Base-by-base conservation (phyloP, 2,888 invertebrate genomes). In the Drosophila mimetica region DNA sequence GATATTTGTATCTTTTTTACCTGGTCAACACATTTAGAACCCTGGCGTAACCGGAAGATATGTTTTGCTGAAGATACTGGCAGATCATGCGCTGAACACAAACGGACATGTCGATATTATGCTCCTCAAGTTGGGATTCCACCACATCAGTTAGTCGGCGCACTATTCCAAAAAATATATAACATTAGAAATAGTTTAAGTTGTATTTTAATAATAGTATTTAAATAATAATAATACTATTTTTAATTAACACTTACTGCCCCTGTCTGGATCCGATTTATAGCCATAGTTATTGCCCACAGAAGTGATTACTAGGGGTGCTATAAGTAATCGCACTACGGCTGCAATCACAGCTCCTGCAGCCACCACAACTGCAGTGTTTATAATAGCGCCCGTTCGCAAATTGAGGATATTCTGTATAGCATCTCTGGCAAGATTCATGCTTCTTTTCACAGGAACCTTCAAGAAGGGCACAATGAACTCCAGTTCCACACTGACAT, bases 1-100 rank as follows among this genome's bases (percentile, higher is more conserved):
- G n/a, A n/a, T n/a, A n/a, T n/a, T n/a, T 25, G 25, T 25, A 25
- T 25, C 7, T 9, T 4, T 1, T 79, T 65, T 86, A 93, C 89
- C 92, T 92, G 25, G 92, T 89, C 16, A 94, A 37, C 0, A 93
- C 93, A 79, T 93, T 92, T 4, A 94, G 82, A 25, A 93, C 92
- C 81, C 93, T 93, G 65, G 92, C 92, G 2, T 89, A 82, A 57
- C 92, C 92, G 1, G 90, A 84, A 0, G 90, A 8, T 1, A 92
- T 88, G 11, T 93, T 91, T 1, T 89, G 90, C 57, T 92, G 91
- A 13, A 93, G 91, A 55, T 92, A 91, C 73, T 92, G 91, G 73
- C 95, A 95, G 30, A 94, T 92, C 4, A 93, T 92, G 57, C 93
- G 92, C 88, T 95, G 95, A 74, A 93, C 92, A 77, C 95, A 95